Conservation (phyloP, 2,888 invertebrate species). For the Eupithecia inturbata region DNA sequence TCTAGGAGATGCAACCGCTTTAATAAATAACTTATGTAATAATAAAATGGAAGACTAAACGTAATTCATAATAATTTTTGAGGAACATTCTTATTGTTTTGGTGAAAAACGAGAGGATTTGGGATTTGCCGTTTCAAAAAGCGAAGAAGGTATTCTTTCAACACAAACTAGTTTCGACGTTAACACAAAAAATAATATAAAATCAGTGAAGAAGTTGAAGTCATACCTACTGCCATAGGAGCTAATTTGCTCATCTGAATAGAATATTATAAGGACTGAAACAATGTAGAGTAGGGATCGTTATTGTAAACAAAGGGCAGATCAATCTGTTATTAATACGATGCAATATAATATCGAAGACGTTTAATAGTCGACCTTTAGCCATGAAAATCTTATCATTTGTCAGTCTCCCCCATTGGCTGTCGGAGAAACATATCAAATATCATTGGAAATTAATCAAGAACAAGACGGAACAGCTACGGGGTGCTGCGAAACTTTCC, state of each 20-base stretch:
- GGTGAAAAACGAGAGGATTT: not conserved
- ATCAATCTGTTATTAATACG: slow-evolving; percentile 57
- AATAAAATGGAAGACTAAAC: slow-evolving; percentile 39
- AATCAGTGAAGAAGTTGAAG: not conserved
- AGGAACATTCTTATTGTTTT: slow-evolving; percentile 19
- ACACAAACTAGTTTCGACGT: not conserved
- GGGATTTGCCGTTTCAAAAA: not conserved
- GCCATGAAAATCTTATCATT: slow-evolving; percentile 77
- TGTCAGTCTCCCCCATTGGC: slow-evolving; percentile 68
- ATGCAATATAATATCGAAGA: slow-evolving; percentile 63
- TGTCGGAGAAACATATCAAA: slow-evolving; percentile 78
- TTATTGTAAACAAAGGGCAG: slow-evolving; percentile 20
- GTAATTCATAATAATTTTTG: slow-evolving; percentile 29
- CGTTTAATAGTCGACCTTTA: slow-evolving; percentile 65
- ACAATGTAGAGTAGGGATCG: not conserved
- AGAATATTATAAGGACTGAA: not conserved
- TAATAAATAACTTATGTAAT: slow-evolving; percentile 40
- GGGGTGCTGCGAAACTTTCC: slow-evolving; percentile 52
- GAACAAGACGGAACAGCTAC: slow-evolving; percentile 53
- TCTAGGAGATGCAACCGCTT: slow-evolving; percentile 45
- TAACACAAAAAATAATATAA: not conserved
- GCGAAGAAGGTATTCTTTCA: not conserved
- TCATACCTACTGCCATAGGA: not conserved
- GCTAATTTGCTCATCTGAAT: not conserved
- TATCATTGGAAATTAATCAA: slow-evolving; percentile 80